Base-by-base conservation (phyloP, 2,888 invertebrate genomes). In the Dicyrtoma fusca region DNA sequence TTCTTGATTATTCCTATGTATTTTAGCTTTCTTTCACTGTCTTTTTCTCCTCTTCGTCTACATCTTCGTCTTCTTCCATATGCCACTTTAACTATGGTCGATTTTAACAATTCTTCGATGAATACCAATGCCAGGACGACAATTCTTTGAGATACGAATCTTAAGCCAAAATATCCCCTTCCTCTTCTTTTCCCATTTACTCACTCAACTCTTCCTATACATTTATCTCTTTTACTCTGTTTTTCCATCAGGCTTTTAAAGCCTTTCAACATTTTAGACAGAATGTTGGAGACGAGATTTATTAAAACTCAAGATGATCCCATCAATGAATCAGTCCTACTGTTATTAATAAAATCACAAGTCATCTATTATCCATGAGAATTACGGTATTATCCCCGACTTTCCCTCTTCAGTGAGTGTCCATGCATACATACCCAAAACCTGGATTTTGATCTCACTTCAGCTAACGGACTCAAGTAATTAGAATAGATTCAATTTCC, bases 1-100 rank as follows among this genome's bases (percentile, higher is more conserved):
- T 61, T n/a, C 19, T 44, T 61, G 61, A 61, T 61, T 61, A 61
- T 61, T 61, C 61, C 21, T 34, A 34, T 34, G 34, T 5, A 34
- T 34, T 34, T 34, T 3, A 34, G 34, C 34, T 34, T 34, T 34
- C 34, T 34, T 8, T 34, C 8, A 34, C 34, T 34, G 34, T 34
- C 34, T 34, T 34, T 8, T 8, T 34, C 34, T 34, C 34, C 3
- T 34, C 34, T 34, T 34, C 34, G 4, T 8, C 34, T 8, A 19
- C 34, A n/a, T 61, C 61, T 3, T 59, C 59, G 23, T 55, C 23
- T 4, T 55, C 21, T 55, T 23, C 55, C n/a, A n/a, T n/a, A n/a
- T n/a, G n/a, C n/a, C n/a, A n/a, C n/a, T n/a, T n/a, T n/a, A n/a
- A n/a, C n/a, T n/a, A n/a, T n/a, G n/a, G n/a, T n/a, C n/a, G n/a